A percentile compares a stretch with the other conserved stretches of the same genome.
phyloP scores from a whole-genome alignment of 2,888 invertebrate species.

The Neoitamus cyanurus region DNA sequence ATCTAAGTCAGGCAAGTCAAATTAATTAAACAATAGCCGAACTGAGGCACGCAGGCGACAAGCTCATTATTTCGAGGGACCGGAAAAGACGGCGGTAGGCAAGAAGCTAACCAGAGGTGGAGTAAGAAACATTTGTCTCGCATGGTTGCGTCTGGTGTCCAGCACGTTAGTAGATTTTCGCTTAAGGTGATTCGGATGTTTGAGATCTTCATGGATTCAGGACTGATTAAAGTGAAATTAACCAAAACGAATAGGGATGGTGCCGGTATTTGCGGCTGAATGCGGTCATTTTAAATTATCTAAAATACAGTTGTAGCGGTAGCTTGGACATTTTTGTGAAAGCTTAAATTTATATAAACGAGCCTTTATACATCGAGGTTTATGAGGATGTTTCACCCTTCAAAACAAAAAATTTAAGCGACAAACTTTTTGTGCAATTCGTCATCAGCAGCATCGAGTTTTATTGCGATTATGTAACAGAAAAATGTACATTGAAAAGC shows the following conservation, averaged over 20 bases:
- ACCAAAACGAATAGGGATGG: neutral
- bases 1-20: neutral
- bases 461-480: no score
- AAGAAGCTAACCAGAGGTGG: neutral
- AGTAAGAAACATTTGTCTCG: neutral
- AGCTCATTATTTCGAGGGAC: neutral
- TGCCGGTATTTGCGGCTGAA: neutral
- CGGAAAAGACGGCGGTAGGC: neutral
- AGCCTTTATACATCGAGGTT: no score
- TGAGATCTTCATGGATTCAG: neutral
- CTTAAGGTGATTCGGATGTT: neutral
- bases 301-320: neutral
- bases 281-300: neutral
- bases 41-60: neutral
- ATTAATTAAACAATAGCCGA: slow-evolving; percentile 1
- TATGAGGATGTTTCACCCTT: no score
- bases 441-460: no score
- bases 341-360: no score
- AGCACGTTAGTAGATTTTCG: neutral
- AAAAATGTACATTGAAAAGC: no score
- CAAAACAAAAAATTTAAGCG: no score
- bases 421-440: no score
- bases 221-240: neutral
- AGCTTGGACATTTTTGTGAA: neutral
- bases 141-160: neutral